Conservation (phyloP, 2,113 vertebrate genomes). For the Leptobrachium ailaonicum region DNA sequence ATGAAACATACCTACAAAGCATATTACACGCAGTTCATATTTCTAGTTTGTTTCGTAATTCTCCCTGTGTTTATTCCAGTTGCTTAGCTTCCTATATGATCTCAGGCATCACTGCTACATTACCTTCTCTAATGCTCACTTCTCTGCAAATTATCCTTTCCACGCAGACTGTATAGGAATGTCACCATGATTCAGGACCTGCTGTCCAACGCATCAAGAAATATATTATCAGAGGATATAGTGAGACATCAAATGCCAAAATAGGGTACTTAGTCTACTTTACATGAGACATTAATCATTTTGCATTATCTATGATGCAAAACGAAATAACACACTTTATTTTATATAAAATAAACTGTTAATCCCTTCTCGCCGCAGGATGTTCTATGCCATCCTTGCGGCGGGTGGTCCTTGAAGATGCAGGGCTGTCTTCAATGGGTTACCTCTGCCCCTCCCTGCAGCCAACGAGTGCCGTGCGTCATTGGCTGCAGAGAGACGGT, state of each 20-base stretch:
- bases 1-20: neutral
- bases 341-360: neutral
- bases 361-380: too few species aligned
- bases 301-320: too few species aligned
- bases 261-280: neutral
- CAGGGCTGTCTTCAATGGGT: too few species aligned
- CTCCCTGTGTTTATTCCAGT: constrained; percentile 7
- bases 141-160: constrained; percentile 27
- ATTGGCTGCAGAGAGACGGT: too few species aligned
- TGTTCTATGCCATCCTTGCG: too few species aligned
- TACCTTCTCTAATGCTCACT: constrained; percentile 14
- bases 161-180: constrained; percentile 20
- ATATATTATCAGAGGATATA: neutral
- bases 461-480: too few species aligned
- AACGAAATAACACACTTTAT: neutral
- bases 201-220: constrained; percentile 23
- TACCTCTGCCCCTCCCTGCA: too few species aligned
- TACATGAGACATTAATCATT: neutral
- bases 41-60: neutral
- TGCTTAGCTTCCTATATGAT: neutral
- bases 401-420: too few species aligned
- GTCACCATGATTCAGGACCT: constrained; percentile 24
- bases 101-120: neutral
- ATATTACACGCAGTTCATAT: neutral
- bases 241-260: neutral